Conservation (phyloP, 2,113 vertebrate species). For the Cyprinodon tularosa region DNA sequence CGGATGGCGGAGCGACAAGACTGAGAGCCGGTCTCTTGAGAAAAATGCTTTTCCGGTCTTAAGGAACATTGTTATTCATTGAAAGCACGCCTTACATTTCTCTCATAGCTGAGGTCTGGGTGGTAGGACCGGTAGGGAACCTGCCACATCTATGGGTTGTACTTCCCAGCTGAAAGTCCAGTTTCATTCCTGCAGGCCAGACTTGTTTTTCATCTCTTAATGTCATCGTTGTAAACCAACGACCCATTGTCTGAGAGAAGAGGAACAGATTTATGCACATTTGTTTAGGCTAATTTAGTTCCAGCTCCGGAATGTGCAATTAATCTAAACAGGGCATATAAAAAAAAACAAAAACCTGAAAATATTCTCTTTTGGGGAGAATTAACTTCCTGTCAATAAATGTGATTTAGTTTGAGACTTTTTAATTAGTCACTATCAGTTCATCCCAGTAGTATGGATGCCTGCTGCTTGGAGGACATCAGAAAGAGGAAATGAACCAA, state of each 20-base stretch:
- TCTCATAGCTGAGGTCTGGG: conserved; percentile 1
- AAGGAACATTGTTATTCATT: conserved; percentile 1
- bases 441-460: background rate
- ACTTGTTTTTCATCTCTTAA: conserved; percentile 45
- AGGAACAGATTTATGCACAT: conserved; percentile 18
- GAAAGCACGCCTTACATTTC: conserved; percentile 45
- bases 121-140: conserved; percentile 24
- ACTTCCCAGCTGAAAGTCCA: conserved; percentile 8
- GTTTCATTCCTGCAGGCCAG: conserved; percentile 53
- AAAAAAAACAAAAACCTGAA: no score
- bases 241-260: conserved; percentile 12
- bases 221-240: conserved; percentile 4
- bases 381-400: background rate
- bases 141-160: conserved; percentile 18
- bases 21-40: background rate
- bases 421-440: background rate
- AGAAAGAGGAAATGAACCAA: conserved; percentile 33
- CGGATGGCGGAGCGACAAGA: background rate
- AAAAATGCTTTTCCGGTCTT: conserved; percentile 1
- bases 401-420: background rate
- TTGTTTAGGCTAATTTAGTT: background rate
- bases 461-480: background rate
- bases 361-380: no score
- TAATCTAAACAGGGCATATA: background rate
- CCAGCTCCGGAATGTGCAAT: background rate